A percentile compares a stretch with the other conserved stretches of the same genome.
phyloP scores from a whole-genome alignment of 2,797 vertebrate genomes.

The Hemitrygon akajei region DNA sequence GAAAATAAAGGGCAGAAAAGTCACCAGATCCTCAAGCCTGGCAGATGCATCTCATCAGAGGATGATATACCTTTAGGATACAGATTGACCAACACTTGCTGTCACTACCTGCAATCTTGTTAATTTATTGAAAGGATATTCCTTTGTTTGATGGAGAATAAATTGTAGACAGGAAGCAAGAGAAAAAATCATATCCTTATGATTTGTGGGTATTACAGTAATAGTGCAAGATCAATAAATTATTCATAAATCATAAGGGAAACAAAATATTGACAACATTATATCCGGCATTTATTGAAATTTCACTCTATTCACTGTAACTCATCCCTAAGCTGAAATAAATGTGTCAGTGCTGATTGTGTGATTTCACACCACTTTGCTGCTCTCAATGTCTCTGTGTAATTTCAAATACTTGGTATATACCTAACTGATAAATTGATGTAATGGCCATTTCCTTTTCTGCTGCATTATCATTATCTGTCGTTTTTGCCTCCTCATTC shows the following conservation, averaged over 20 bases:
- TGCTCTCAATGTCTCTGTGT: not conserved
- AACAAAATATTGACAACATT: constrained; percentile 2
- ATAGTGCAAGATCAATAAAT: constrained; percentile 26
- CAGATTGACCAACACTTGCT: not conserved
- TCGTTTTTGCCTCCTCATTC: not conserved
- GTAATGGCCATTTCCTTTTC: constrained; percentile 13
- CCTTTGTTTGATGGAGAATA: not conserved
- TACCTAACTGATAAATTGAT: not conserved
- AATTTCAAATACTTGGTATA: not conserved
- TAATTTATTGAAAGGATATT: not conserved
- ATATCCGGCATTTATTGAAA: not conserved
- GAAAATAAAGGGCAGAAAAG: not conserved
- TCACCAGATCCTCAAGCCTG: not conserved
- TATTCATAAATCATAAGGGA: not conserved
- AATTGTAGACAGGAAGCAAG: not conserved
- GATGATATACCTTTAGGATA: not conserved
- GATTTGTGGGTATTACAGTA: not conserved
- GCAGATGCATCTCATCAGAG: not conserved
- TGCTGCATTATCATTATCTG: not conserved
- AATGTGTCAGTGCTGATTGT: not conserved
- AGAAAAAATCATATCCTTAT: not conserved
- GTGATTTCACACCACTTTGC: not conserved
- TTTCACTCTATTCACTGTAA: not conserved
- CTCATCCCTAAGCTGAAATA: not conserved
- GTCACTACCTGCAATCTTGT: not conserved